phyloP scores from a whole-genome alignment of 2,113 vertebrate species.

The Oryzias celebensis region DNA sequence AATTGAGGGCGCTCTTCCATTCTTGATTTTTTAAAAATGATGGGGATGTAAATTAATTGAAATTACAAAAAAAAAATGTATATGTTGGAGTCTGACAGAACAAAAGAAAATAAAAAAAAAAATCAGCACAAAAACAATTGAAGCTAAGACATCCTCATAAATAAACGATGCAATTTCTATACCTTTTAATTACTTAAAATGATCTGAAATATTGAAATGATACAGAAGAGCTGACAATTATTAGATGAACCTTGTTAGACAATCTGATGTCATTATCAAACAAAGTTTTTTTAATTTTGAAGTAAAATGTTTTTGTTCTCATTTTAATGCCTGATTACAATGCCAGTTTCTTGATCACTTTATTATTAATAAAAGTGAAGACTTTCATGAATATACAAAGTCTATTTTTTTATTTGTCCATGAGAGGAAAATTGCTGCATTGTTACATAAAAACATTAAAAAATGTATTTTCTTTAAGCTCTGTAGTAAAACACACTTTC shows the following conservation, averaged over 20 bases:
- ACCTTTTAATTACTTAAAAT: conserved; percentile 57
- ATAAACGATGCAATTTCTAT: conserved; percentile 50
- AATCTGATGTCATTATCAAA: conserved; percentile 52
- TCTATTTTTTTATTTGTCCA: background rate
- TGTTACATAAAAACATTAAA: too few relatives aligned
- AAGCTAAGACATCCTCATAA: conserved; percentile 36
- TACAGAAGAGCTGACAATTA: conserved; percentile 45
- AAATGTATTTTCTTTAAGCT: too few relatives aligned
- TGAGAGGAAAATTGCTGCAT: too few relatives aligned
- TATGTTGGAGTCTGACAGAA: conserved; percentile 4
- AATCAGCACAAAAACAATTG: conserved; percentile 7
- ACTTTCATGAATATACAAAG: conserved; percentile 26
- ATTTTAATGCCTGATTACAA: conserved; percentile 42
- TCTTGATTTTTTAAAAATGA: too few relatives aligned
- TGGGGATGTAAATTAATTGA: conserved; percentile 4
- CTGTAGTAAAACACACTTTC: too few relatives aligned
- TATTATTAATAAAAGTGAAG: conserved; percentile 38
- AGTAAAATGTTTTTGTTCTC: conserved; percentile 36
- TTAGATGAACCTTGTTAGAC: conserved; percentile 34
- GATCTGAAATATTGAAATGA: conserved; percentile 60
- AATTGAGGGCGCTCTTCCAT: background rate
- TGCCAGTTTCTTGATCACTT: conserved; percentile 15
- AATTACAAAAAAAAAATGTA: conserved; percentile 10
- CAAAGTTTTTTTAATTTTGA: conserved; percentile 49
- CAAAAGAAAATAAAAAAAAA: conserved; percentile 6